Base-by-base conservation (phyloP, 2,113 vertebrate species). In the Clarias macrocephalus region DNA sequence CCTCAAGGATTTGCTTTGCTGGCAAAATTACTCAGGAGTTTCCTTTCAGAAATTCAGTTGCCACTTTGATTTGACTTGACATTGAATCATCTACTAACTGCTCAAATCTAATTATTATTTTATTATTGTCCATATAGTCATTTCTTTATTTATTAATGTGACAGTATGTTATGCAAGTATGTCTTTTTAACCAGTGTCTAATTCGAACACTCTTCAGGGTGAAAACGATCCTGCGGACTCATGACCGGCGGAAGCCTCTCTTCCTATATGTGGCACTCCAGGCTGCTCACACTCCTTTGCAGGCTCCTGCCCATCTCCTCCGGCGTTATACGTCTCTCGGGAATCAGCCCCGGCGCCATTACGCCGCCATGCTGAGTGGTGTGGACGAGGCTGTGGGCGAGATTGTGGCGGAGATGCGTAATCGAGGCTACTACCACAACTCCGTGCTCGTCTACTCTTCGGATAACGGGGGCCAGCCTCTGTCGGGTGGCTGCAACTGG, bases 181-280 rank as follows among this genome's bases (percentile, higher is more conserved):
- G 15, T 30, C 54, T 80, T 60, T 60, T 60, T 62, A 81, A 81
- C 21, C 30, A 15, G 57, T 42, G 57, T 56, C 5, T 33, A 37
- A 76, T 82, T 65, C 77, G 2, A 30, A 62, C 25, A 37, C 28
- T 86, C 62, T 15, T 23, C 91, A 95, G 96, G 91, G 97, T 96
- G 12, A 97, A 97, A 90, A 93, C 95, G 56, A 97, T 98, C 89
- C 88, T 99, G 90, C 95, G 94, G 70, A 95, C 92, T 62, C 97
- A 97, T 8, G 88, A 96, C 89, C 95, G 95, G 28, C 86, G 87
- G 37, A 96, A 94, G 48, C 98, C 97, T 30, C 82, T 99, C 30
- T 99, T 99, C 92, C 86, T 99, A 1, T 98, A 98, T 16, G 91
- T 98, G 59, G 97, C 97, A 60, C 96, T 98, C 89, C 98, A 98